Base-by-base conservation (phyloP, 35 echinoderm and acorn worm genomes). In the Ophioderma brevispina region DNA sequence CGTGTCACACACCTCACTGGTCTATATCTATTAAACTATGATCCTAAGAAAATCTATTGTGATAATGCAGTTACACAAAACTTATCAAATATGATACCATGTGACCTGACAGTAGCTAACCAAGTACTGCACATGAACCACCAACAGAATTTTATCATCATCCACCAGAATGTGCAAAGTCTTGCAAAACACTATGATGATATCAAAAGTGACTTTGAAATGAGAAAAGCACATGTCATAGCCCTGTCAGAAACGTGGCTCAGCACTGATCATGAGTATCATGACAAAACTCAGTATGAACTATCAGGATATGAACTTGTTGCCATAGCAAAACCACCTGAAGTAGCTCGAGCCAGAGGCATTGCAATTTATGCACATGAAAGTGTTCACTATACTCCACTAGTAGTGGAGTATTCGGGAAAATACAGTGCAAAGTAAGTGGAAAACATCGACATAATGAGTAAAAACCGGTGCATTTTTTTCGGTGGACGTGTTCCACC, bases 1-100 rank as follows among this genome's bases (percentile, higher is more conserved):
- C 78, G 91, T 35, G 91, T 93, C 4, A 40, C 33, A 21, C 36
- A 18, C 21, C 76, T 93, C 31, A 40, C 35, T 76, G 85, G 91
- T 21, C 78, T 93, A 28, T 64, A 87, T 38, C 78, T 93, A 28
- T n/a, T 23, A 49, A n/a, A 82, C 23, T 88, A 76, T 70, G 59
- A 70, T 70, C 17, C 59, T 15, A 70, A 70, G 59, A 70, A 25
- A 70, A 70, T 70, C 23, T 70, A 15, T 25, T 70, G 59, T 70
- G n/a, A 70, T 70, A 25, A 70, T 15, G 23, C 59, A 70, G 6
- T 70, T 25, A 6, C 5, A 25, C 28, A 70, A 4, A 8, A 70
- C 17, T 30, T 70, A 30, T 70, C 59, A 70, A 70, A 70, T 18
- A 70, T 70, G 59, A 15, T 30, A 70, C 59, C 59, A 70, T 70